phyloP scores from a whole-genome alignment of 1,140 invertebrate species.

The Chrysoperla carnea region DNA sequence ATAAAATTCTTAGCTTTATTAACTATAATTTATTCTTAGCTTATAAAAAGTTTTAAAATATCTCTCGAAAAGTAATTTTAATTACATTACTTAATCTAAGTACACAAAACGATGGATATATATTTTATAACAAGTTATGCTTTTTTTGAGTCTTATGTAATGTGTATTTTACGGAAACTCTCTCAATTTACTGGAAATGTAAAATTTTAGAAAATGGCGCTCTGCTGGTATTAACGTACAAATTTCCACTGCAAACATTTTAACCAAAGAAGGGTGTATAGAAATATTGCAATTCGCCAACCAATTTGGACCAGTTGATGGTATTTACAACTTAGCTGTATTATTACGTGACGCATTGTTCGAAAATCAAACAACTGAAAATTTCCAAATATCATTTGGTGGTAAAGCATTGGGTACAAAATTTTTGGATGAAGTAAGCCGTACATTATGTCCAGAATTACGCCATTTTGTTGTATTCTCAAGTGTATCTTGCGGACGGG shows the following conservation, averaged over 20 bases:
- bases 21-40: no score
- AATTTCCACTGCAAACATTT: slow-evolving; percentile 23
- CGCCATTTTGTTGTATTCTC: slow-evolving; percentile 13
- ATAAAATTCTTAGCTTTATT: no score
- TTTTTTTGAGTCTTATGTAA: no score
- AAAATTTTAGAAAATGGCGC: slow-evolving; percentile 22
- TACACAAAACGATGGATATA: no score
- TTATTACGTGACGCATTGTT: slow-evolving; percentile 28
- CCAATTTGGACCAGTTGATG: slow-evolving; percentile 41
- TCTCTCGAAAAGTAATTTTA: no score
- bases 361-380: slow-evolving; percentile 26
- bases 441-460: slow-evolving; percentile 27
- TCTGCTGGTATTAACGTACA: slow-evolving; percentile 28
- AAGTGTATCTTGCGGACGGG: slow-evolving; percentile 38
- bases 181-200: no score
- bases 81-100: no score
- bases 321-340: slow-evolving; percentile 59
- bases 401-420: slow-evolving; percentile 28
- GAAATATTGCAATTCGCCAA: slow-evolving; percentile 33
- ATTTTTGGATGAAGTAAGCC: slow-evolving; percentile 24
- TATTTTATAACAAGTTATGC: no score
- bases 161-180: no score
- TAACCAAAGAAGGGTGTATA: slow-evolving; percentile 24
- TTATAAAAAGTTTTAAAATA: no score
- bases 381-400: slow-evolving; percentile 23